Percentiles rank a stretch among this genome's conserved stretches.
These are phyloP conservation scores for Oreonectes daqikongensis DNA, from an alignment of 2,797 vertebrate genomes.

Conservation along the genomic window DNA sequence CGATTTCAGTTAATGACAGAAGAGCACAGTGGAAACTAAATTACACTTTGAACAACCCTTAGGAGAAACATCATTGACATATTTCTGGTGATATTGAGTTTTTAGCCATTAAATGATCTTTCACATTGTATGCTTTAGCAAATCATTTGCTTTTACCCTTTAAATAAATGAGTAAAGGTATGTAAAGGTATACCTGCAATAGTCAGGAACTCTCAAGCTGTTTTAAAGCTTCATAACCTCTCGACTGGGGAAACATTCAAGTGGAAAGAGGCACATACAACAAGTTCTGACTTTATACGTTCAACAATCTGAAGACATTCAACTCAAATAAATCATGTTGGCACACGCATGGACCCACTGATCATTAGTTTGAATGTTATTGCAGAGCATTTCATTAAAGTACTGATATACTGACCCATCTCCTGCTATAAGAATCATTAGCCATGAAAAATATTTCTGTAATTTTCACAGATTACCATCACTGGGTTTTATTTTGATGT, in stretches of 20 bases:
- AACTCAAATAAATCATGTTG: constrained; percentile 68
- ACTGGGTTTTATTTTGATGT: constrained; percentile 30
- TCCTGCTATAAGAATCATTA: constrained; percentile 10
- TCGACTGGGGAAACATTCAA: constrained; percentile 54
- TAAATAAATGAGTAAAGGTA: constrained; percentile 41
- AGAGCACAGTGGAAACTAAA: background rate
- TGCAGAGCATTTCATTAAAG: constrained; percentile 55
- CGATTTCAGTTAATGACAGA: background rate
- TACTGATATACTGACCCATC: constrained; percentile 40
- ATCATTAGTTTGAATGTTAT: constrained; percentile 62
- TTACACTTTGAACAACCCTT: background rate
- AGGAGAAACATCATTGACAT: background rate
- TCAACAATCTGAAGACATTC: constrained; percentile 70
- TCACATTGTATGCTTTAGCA: background rate
- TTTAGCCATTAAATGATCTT: background rate
- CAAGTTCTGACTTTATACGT: constrained; percentile 57
- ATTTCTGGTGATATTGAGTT: constrained; percentile 5
- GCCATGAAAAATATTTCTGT: constrained; percentile 9
- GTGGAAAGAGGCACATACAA: constrained; percentile 65
- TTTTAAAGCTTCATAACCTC: constrained; percentile 58
- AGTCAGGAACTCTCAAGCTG: constrained; percentile 16
- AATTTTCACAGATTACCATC: constrained; percentile 29
- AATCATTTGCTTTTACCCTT: constrained; percentile 2
- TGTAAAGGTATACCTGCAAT: constrained; percentile 48
- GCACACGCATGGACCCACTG: constrained; percentile 54